Conservation (phyloP, 1,140 invertebrate species). For the Teleopsis dalmanni region DNA sequence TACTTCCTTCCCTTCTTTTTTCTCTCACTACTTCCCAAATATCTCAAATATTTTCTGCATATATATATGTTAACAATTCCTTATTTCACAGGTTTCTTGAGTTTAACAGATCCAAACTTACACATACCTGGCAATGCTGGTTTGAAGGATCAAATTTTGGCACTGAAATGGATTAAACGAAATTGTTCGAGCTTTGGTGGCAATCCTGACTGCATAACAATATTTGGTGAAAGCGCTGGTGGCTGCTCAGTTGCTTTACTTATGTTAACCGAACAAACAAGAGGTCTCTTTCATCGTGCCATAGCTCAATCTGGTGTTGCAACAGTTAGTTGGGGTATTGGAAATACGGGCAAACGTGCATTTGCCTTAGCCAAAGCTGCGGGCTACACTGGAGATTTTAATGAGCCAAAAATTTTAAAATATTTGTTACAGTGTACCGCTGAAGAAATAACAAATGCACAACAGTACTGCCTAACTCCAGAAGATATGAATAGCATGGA, state of each 20-base stretch:
- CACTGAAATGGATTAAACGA: constrained; percentile 49
- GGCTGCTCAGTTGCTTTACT: constrained; percentile 44
- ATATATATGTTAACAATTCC: too few species aligned
- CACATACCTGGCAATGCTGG: constrained; percentile 19
- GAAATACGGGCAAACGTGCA: background rate
- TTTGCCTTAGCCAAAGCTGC: constrained; percentile 5
- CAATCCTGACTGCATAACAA: constrained; percentile 35
- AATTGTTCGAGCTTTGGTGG: constrained; percentile 50
- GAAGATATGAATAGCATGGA: background rate
- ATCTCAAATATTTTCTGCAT: too few species aligned
- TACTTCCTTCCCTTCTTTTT: too few species aligned
- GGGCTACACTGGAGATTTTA: constrained; percentile 4
- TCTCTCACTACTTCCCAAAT: too few species aligned
- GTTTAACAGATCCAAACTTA: constrained; percentile 4
- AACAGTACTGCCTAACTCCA: background rate
- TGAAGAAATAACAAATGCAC: constrained; percentile 49
- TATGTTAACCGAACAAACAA: constrained; percentile 42
- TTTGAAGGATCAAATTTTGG: constrained; percentile 32
- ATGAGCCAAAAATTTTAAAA: constrained; percentile 3
- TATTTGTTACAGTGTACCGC: background rate
- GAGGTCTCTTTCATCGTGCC: constrained; percentile 37
- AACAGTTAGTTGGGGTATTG: constrained; percentile 24
- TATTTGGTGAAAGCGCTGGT: constrained; percentile 40
- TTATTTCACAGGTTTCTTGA: constrained; percentile 4
- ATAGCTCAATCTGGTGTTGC: constrained; percentile 47